These are phyloP conservation scores for Scaptomyza cyrtandrae DNA, from an alignment of 2,888 invertebrate genomes.

Conservation along the genomic window DNA sequence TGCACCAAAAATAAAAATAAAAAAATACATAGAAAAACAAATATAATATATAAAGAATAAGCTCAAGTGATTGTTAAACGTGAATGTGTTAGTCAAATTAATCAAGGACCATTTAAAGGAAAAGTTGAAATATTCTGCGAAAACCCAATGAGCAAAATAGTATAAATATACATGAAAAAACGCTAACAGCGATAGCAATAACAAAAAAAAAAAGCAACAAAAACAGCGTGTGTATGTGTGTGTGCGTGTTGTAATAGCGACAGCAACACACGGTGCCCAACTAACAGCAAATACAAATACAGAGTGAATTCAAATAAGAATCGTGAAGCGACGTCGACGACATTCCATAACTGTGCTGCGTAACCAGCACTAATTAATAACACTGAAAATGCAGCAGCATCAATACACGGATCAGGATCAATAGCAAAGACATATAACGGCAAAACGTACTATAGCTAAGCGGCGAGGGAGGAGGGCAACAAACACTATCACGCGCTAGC, in stretches of 20 bases:
- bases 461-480: conserved; percentile 20
- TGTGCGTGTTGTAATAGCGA: conserved; percentile 56
- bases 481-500: conserved; percentile 69
- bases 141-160: conserved; percentile 45
- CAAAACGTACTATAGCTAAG: neutral
- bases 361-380: conserved; percentile 36
- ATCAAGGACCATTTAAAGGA: conserved; percentile 29
- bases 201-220: conserved; percentile 53
- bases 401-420: conserved; percentile 53
- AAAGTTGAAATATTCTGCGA: conserved; percentile 32
- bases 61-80: conserved; percentile 33
- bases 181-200: conserved; percentile 58
- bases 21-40: conserved; percentile 42
- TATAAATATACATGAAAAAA: conserved; percentile 71
- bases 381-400: conserved; percentile 46
- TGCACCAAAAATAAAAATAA: conserved; percentile 55
- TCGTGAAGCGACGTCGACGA: conserved; percentile 55
- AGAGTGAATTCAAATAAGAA: conserved; percentile 52
- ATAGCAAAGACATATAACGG: conserved; percentile 28
- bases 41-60: conserved; percentile 42
- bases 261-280: conserved; percentile 36
- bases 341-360: conserved; percentile 75
- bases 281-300: conserved; percentile 29
- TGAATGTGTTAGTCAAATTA: conserved; percentile 26
- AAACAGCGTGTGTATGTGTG: conserved; percentile 44